These are phyloP conservation scores for Drosophila pectinifera DNA, from an alignment of 1,140 invertebrate genomes.

Conservation along the genomic window DNA sequence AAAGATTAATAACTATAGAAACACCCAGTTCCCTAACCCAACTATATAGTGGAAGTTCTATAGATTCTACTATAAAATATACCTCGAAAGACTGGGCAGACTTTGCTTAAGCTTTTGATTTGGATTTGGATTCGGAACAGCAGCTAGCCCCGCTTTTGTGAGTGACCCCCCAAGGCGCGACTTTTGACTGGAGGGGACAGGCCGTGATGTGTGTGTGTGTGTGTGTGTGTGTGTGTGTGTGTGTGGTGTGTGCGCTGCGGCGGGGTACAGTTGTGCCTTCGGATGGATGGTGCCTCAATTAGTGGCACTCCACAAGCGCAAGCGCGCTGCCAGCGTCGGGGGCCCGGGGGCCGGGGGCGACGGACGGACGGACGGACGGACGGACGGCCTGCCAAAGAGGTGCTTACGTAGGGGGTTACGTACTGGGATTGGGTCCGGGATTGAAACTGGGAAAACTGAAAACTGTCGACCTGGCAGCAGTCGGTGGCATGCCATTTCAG, in stretches of 20 bases:
- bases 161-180: conserved; percentile 17
- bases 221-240: not conserved
- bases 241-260: conserved; percentile 23
- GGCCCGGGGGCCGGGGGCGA: no score
- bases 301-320: conserved; percentile 66
- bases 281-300: conserved; percentile 75
- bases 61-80: not conserved
- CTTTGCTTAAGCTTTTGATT: not conserved
- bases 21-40: not conserved
- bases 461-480: conserved; percentile 23
- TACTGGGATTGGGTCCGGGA: conserved; percentile 12
- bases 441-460: conserved; percentile 6
- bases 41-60: not conserved
- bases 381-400: conserved; percentile 2
- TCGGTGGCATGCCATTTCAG: no score
- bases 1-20: not conserved
- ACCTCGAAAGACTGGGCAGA: fast-evolving
- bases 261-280: conserved; percentile 60
- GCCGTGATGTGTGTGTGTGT: not conserved
- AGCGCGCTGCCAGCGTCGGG: conserved; percentile 27
- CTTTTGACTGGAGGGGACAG: conserved; percentile 13
- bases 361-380: no score
- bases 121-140: not conserved
- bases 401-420: conserved; percentile 12
- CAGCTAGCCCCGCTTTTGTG: not conserved